Conservation (phyloP, 2,113 vertebrate genomes). For the Cryptoleucopteryx plumbea region DNA sequence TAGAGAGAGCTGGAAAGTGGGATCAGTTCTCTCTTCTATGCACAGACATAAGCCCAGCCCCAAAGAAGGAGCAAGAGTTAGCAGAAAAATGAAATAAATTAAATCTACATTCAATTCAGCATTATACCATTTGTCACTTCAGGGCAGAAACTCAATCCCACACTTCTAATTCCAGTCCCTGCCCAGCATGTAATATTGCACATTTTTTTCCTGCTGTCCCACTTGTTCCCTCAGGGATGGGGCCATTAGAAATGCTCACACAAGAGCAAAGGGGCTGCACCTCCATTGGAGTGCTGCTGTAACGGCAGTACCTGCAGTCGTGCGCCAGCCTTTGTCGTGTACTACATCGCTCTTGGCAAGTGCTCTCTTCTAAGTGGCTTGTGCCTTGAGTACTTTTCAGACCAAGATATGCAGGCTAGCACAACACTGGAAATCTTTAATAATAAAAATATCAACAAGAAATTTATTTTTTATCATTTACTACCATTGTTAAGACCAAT, state of each 20-base stretch:
- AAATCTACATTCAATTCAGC: not conserved
- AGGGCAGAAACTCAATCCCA: not conserved
- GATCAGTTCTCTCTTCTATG: not conserved
- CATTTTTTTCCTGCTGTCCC: not conserved
- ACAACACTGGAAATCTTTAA: not conserved
- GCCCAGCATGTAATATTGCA: not conserved
- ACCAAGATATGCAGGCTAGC: not conserved
- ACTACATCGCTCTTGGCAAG: accelerated
- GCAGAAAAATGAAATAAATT: not conserved
- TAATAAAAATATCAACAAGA: not conserved
- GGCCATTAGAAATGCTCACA: not conserved
- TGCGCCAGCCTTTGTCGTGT: accelerated
- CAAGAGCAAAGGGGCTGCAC: not conserved
- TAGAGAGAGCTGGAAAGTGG: not conserved
- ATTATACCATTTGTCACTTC: not conserved
- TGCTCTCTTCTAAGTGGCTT: not conserved
- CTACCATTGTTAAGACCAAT: not conserved
- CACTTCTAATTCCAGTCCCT: not conserved
- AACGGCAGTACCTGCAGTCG: not conserved
- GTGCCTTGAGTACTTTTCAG: not conserved
- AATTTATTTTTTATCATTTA: not conserved
- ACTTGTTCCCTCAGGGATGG: not conserved
- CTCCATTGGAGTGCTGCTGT: not conserved
- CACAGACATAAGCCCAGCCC: not conserved
- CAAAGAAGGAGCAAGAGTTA: not conserved